Conservation (phyloP, 2,888 invertebrate species). For the Anaspis maculata region DNA sequence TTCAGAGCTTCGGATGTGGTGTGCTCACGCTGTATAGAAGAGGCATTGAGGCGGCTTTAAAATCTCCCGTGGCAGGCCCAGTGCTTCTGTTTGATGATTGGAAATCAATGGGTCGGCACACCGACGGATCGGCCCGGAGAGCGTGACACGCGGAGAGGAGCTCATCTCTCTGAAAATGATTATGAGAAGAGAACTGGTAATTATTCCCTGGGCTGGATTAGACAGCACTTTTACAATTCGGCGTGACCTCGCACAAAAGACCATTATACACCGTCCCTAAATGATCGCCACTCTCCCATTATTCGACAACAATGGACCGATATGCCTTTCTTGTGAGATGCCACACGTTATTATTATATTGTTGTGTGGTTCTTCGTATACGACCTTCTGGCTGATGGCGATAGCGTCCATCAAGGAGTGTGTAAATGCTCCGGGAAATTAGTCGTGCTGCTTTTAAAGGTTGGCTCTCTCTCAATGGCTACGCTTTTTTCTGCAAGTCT, state of each 20-base stretch:
- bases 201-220: slow-evolving; percentile 25
- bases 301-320: slow-evolving; percentile 15
- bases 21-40: too few species aligned
- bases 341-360: too few species aligned
- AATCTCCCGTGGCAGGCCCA: slow-evolving; percentile 12
- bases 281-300: slow-evolving; percentile 20
- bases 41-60: too few species aligned
- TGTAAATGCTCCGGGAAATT: too few species aligned
- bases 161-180: slow-evolving; percentile 17
- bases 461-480: too few species aligned
- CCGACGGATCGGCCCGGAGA: slow-evolving; percentile 16
- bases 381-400: too few species aligned
- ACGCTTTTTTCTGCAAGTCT: too few species aligned
- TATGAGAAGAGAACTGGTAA: slow-evolving; percentile 21
- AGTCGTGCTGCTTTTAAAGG: too few species aligned
- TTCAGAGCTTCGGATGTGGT: too few species aligned
- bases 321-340: slow-evolving; percentile 11
- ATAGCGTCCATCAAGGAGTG: too few species aligned
- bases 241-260: slow-evolving; percentile 24
- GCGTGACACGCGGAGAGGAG: slow-evolving; percentile 19
- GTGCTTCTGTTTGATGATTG: slow-evolving; percentile 20
- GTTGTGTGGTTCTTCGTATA: too few species aligned
- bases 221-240: slow-evolving; percentile 25
- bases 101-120: slow-evolving; percentile 18
- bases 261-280: slow-evolving; percentile 21